A percentile compares a stretch with the other conserved stretches of the same genome.
phyloP scores from a whole-genome alignment of 2,113 vertebrate species.

The Solenodon paradoxus region DNA sequence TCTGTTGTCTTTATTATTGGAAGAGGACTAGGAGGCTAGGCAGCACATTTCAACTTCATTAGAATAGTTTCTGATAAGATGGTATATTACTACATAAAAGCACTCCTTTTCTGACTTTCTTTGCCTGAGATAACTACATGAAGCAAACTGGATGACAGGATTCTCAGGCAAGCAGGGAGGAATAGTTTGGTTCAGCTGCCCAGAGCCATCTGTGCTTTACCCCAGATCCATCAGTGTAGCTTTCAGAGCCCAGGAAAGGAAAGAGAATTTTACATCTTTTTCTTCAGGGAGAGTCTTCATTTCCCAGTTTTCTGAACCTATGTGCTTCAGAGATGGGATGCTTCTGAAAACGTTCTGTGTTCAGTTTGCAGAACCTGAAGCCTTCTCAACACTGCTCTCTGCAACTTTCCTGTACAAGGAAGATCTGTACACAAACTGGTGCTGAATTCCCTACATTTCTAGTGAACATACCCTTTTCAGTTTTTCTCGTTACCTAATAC shows the following conservation, averaged over 20 bases:
- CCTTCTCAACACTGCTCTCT: accelerated
- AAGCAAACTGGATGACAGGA: background rate
- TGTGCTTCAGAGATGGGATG: background rate
- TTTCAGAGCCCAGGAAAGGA: background rate
- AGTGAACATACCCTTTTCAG: background rate
- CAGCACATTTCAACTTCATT: background rate
- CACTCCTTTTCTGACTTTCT: background rate
- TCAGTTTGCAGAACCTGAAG: too few relatives aligned
- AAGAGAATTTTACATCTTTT: background rate
- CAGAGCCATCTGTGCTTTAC: background rate
- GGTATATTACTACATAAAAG: background rate
- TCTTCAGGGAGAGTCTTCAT: background rate
- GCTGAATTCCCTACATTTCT: background rate
- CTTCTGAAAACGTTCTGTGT: background rate
- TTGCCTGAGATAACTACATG: background rate
- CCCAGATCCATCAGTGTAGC: background rate
- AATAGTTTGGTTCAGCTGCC: background rate
- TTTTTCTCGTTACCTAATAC: background rate
- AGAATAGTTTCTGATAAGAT: background rate
- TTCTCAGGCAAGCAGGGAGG: background rate
- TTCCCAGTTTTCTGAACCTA: background rate
- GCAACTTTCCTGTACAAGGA: accelerated
- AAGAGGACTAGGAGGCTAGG: background rate
- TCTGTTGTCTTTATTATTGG: background rate
- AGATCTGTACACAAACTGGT: too few relatives aligned